phyloP scores from a whole-genome alignment of 2,113 vertebrate species.

The Notechis scutatus region DNA sequence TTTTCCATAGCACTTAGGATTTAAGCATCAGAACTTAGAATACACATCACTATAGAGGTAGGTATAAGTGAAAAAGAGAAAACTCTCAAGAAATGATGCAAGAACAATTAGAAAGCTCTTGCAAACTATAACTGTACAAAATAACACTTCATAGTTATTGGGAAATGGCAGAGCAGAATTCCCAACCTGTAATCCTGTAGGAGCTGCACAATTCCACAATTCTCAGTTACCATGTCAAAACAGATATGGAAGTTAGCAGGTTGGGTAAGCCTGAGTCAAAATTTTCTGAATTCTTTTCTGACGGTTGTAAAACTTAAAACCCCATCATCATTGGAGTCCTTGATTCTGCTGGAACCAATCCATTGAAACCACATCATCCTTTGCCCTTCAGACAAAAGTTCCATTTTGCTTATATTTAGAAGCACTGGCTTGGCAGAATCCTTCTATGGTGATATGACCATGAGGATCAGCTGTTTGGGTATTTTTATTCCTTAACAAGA shows the following conservation, averaged over 20 bases:
- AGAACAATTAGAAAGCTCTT: not conserved
- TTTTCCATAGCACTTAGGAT: not conserved
- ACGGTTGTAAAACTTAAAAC: not conserved
- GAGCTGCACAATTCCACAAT: not conserved
- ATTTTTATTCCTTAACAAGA: constrained; percentile 21
- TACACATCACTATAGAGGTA: not conserved
- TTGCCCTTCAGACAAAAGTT: constrained; percentile 16
- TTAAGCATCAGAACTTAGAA: not conserved
- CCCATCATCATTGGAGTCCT: not conserved
- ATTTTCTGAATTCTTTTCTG: not conserved
- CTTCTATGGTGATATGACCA: constrained; percentile 3
- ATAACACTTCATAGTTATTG: not conserved
- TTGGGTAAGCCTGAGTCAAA: not conserved
- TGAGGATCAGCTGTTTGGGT: not conserved
- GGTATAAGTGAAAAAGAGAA: not conserved
- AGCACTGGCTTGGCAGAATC: constrained; percentile 4
- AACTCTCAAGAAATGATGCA: not conserved
- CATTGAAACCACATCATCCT: not conserved
- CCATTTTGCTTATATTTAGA: constrained; percentile 20
- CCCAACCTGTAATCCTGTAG: not conserved
- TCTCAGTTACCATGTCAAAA: constrained; percentile 2
- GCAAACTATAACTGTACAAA: not conserved
- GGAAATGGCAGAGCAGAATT: not conserved
- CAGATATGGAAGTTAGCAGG: not conserved
- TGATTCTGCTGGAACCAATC: not conserved